These are phyloP conservation scores for Callitettix versicolor DNA, from an alignment of 1,140 invertebrate genomes.

Conservation along the genomic window DNA sequence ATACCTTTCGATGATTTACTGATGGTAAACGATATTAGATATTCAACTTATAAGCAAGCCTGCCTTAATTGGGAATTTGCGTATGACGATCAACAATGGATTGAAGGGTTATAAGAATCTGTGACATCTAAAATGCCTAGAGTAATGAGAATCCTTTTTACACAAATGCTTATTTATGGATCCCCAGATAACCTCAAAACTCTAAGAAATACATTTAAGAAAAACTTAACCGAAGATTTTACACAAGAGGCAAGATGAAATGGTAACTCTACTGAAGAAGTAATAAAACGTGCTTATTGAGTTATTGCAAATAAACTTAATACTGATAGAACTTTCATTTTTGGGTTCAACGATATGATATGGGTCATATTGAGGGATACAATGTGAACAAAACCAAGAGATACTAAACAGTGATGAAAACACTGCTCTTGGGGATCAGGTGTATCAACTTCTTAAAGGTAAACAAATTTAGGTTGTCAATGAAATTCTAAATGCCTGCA, in stretches of 20 bases:
- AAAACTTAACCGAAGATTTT: constrained; percentile 3
- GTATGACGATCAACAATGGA: neutral
- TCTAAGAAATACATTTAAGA: constrained; percentile 9
- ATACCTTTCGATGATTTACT: neutral
- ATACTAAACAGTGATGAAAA: too few relatives aligned
- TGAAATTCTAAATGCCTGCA: too few relatives aligned
- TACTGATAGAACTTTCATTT: neutral
- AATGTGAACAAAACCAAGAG: too few relatives aligned
- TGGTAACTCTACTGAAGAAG: neutral
- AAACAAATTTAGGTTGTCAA: too few relatives aligned
- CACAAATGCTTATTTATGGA: constrained; percentile 6
- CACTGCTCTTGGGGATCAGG: too few relatives aligned
- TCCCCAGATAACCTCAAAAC: constrained; percentile 8
- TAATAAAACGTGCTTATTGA: neutral
- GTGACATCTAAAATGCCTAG: constrained; percentile 9
- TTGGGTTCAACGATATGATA: too few relatives aligned
- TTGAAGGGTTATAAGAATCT: neutral
- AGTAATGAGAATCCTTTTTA: constrained; percentile 10
- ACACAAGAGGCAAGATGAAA: neutral
- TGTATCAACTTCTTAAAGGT: too few relatives aligned
- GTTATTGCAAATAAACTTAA: neutral
- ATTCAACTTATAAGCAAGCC: neutral
- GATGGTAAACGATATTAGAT: neutral
- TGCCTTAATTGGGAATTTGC: neutral
- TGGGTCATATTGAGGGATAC: too few relatives aligned